These are phyloP conservation scores for Zaprionus vittiger DNA, from an alignment of 1,140 invertebrate genomes.

Conservation along the genomic window DNA sequence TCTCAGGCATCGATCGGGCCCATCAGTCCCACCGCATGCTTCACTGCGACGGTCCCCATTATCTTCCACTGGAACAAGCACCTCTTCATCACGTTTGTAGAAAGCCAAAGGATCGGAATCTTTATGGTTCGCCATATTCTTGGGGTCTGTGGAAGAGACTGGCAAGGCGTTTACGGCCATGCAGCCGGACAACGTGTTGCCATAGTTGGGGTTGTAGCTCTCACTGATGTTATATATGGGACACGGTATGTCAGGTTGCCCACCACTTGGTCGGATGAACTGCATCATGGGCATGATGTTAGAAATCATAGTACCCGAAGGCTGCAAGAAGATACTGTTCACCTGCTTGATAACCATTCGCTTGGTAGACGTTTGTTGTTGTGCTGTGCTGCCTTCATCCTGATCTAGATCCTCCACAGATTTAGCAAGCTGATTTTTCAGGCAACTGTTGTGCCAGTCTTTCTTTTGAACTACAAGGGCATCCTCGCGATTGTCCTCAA, in stretches of 20 bases:
- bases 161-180: neutral
- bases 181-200: neutral
- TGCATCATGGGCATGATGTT: slow-evolving; percentile 24
- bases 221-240: slow-evolving; percentile 18
- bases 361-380: neutral
- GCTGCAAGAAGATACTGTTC: slow-evolving; percentile 32
- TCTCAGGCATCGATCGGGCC: neutral
- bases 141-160: too few relatives aligned
- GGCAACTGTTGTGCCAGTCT: neutral
- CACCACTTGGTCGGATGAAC: neutral
- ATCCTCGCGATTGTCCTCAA: neutral
- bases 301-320: slow-evolving; percentile 31
- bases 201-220: neutral
- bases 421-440: neutral
- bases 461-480: neutral
- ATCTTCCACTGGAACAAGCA: neutral
- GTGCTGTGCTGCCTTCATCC: neutral
- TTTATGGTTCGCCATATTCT: neutral
- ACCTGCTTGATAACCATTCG: neutral
- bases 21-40: neutral
- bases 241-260: neutral
- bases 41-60: neutral
- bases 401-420: neutral
- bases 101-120: neutral
- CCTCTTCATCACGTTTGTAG: neutral